phyloP scores from a whole-genome alignment of 1,140 invertebrate genomes.

The Phthorimaea operculella region DNA sequence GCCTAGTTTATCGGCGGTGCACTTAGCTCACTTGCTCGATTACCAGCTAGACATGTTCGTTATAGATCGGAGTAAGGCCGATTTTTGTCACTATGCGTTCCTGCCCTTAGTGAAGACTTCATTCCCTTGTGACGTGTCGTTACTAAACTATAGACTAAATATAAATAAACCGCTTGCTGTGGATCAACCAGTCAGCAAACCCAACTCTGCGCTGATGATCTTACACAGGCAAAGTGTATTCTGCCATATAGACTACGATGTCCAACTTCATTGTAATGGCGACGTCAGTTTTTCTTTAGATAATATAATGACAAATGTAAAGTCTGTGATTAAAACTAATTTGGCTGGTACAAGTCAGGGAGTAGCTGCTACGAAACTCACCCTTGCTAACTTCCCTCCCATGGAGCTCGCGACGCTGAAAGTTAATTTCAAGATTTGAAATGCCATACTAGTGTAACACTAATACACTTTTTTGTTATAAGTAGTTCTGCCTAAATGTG shows the following conservation, averaged over 20 bases:
- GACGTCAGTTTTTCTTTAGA: constrained; percentile 30
- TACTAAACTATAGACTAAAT: constrained; percentile 41
- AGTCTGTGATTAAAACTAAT: constrained; percentile 39
- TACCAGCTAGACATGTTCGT: constrained; percentile 81
- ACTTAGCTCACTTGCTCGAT: constrained; percentile 76
- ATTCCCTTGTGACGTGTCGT: constrained; percentile 45
- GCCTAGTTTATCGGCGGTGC: constrained; percentile 76
- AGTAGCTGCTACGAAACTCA: constrained; percentile 20
- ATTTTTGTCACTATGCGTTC: constrained; percentile 38
- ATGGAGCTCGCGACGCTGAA: constrained; percentile 46
- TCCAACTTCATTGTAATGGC: constrained; percentile 28
- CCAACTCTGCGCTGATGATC: constrained; percentile 34
- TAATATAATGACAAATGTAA: constrained; percentile 34
- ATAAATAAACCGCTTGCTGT: constrained; percentile 20
- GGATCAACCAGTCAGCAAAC: constrained; percentile 10
- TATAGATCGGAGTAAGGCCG: constrained; percentile 67
- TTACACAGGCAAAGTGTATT: constrained; percentile 40
- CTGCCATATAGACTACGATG: constrained; percentile 27
- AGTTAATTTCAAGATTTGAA: constrained; percentile 39
- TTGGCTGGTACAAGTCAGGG: constrained; percentile 45
- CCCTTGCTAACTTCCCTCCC: constrained; percentile 32
- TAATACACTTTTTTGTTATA: too few species aligned
- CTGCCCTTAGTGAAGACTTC: constrained; percentile 41
- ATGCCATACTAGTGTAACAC: background rate
- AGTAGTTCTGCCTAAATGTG: too few species aligned